Conservation (phyloP, 1,140 invertebrate species). For the Cyphomyrmex costatus region DNA sequence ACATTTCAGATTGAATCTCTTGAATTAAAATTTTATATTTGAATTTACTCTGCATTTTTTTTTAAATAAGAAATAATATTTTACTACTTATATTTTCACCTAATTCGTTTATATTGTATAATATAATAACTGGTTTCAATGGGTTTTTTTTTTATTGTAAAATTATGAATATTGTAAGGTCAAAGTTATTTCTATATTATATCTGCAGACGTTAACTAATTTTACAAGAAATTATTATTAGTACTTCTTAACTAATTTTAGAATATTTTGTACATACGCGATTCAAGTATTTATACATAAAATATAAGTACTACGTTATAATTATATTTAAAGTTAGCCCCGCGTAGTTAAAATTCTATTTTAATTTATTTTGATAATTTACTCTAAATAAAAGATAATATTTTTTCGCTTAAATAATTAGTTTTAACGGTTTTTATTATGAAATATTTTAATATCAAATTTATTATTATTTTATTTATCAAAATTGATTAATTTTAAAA, state of each 20-base stretch:
- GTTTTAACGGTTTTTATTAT: background rate
- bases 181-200: background rate
- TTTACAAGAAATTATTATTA: background rate
- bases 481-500: slow-evolving; percentile 1
- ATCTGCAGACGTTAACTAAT: background rate
- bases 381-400: background rate
- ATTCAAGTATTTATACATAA: background rate
- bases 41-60: no score
- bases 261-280: background rate
- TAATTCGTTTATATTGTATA: no score
- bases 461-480: background rate
- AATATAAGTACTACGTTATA: no score
- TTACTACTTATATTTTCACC: background rate
- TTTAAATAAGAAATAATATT: background rate
- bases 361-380: background rate
- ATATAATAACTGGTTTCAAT: background rate
- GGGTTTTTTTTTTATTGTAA: background rate
- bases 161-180: background rate
- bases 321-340: no score
- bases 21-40: background rate
- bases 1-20: background rate
- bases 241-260: background rate
- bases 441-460: background rate
- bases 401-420: background rate
- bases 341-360: slow-evolving; percentile 6